Conservation (phyloP, 1,140 invertebrate species). For the Lanistes nyassanus region DNA sequence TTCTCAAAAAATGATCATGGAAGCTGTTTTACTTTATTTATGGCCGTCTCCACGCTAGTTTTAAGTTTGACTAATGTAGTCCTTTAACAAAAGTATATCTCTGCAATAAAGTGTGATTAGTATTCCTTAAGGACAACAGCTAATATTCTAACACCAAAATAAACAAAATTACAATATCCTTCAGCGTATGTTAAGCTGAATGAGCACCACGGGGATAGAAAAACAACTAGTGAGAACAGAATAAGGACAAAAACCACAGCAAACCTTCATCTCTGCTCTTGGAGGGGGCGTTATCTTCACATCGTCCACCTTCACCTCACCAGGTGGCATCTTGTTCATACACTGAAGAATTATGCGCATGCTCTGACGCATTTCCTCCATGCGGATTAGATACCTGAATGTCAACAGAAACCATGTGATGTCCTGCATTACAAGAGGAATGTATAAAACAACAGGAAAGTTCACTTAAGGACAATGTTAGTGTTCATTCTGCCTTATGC, state of each 20-base stretch:
- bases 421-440: too few species aligned
- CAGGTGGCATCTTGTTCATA: conserved; percentile 93
- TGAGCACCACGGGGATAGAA: neutral
- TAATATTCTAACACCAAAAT: too few species aligned
- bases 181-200: too few species aligned
- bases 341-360: conserved; percentile 93
- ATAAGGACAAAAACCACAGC: too few species aligned
- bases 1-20: neutral
- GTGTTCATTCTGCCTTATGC: too few species aligned
- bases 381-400: conserved; percentile 80
- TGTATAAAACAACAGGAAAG: too few species aligned
- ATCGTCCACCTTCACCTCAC: conserved; percentile 93
- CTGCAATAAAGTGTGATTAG: neutral
- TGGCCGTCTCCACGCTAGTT: neutral
- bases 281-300: conserved; percentile 66
- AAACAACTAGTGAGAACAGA: neutral
- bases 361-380: conserved; percentile 97
- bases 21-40: neutral
- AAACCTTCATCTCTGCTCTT: conserved; percentile 87
- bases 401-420: too few species aligned
- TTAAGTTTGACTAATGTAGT: neutral
- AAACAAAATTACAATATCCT: too few species aligned
- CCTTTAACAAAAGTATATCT: neutral
- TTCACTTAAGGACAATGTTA: too few species aligned
- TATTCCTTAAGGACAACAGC: neutral